Base-by-base conservation (phyloP, 1,140 invertebrate genomes). In the Diachasma alloeum region DNA sequence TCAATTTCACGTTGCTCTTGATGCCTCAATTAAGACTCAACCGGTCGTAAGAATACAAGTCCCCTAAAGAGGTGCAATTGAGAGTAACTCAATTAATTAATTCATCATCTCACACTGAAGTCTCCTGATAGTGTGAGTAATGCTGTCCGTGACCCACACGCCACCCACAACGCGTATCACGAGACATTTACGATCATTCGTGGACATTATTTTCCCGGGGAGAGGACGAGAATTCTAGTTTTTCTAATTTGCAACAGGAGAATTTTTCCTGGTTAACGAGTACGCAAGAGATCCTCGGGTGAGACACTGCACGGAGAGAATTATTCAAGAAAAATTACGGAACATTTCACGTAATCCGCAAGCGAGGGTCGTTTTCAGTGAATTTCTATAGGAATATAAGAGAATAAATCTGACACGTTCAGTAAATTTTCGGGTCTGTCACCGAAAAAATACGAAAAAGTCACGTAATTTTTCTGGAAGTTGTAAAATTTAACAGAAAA, bases 61-160 rank as follows among this genome's bases (percentile, higher is more conserved):
- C 78, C 66, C 63, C 36, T 75, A 76, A 26, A 48, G 78, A 71
- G 75, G 53, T 80, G 79, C 80, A 86, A 86, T 86, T 84, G 85
- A 83, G 48, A 71, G 79, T 82, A 80, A 79, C 79, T 86, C 84
- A 85, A 87, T 87, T 85, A 87, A 85, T 87, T 84, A 87, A 85
- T 83, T 82, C 81, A 79, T 85, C 84, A 79, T 73, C 71, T 46
- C 22, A 70, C 39, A 36, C 67, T 24, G 42, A 56, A 82, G 80
- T 82, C 79, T 78, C 75, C 56, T 63, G 59, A 63, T 63, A 31
- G 24, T 63, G 24, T 31, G 24, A 63, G 59, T 63, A 63, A 63
- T 31, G 1, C 5, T 63, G 59, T 63, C 24, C 59, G 11, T 63
- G 59, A 63, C 59, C 59, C 24, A 63, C 24, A 63, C 59, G 24